Base-by-base conservation (phyloP, 2,113 vertebrate genomes). In the Saguinus midas region DNA sequence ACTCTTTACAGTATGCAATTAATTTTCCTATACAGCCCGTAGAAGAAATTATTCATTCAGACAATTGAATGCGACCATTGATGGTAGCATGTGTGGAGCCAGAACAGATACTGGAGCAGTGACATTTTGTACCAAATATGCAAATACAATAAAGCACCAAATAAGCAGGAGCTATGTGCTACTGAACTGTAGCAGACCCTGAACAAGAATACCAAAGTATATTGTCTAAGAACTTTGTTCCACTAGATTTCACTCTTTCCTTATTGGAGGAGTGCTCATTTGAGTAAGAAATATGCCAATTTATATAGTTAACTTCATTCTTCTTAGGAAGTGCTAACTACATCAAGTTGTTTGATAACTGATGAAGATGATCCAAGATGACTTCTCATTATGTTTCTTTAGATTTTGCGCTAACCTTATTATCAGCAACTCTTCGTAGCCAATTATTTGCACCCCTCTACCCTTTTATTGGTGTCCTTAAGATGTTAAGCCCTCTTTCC, bases 21-120 rank as follows among this genome's bases (percentile, higher is more conserved):
- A 96, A 89, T 96, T 94, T 96, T 89, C 55, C 50, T 55, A 3
- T 86, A 16, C 79, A 94, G 18, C 45, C 72, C 50, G 75, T 2
- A 40, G 72, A 92, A 96, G 68, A 95, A 97, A 94, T 96, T 92
- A 94, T 58, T 93, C 91, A 85, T 70, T 96, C 55, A 73, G 89
- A 96, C 86, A 94, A 75, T 45, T 94, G 93, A 83, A 66, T 91
- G 61, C 89, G 68, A 93, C 52, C 23, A 72, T 45, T 83, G 21
- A 48, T 92, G 58, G 88, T 78, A 96, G 81, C n/a, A 66, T 61
- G 43, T 35, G 17, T 23, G 35, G 23, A 82, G 48, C 27, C 35
- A 80, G 78, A 72, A 84, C 35, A 87, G 93, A 68, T 45, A 86
- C 21, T 55, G 68, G 50, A 86, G 32, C 73, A 86, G 35, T 84